A percentile compares a stretch with the other conserved stretches of the same genome.
Evolutionary conservation across 2,113 vertebrate species (phyloP).

Genomic region (Glareola pratincola): DNA sequence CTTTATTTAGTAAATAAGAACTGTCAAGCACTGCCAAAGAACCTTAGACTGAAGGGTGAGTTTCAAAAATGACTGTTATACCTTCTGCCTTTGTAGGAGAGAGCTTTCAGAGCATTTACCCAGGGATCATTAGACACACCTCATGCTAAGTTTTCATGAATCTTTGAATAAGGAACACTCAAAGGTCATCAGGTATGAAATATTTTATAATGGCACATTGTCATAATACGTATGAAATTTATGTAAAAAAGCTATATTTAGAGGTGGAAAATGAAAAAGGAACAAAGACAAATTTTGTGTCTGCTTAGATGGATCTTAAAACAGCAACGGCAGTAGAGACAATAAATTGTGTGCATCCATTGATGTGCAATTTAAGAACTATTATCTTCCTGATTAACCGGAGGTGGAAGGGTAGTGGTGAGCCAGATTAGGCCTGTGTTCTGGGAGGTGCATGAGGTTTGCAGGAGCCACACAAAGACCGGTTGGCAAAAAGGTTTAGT

Average conservation of each 20-base stretch:
- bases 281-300: not conserved
- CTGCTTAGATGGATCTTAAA: not conserved
- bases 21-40: slow-evolving; percentile 68
- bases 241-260: slow-evolving; percentile 52
- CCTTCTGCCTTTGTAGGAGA: slow-evolving; percentile 63
- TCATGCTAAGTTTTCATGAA: slow-evolving; percentile 55
- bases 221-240: slow-evolving; percentile 73
- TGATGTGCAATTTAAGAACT: not conserved
- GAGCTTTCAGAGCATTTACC: slow-evolving; percentile 70
- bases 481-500: not conserved
- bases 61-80: slow-evolving; percentile 74
- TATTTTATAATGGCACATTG: slow-evolving; percentile 73
- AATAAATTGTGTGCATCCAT: not conserved
- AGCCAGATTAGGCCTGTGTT: not conserved
- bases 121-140: slow-evolving; percentile 54
- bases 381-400: not conserved
- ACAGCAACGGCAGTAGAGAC: not conserved
- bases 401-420: not conserved
- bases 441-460: not conserved
- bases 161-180: slow-evolving; percentile 73
- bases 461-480: not conserved
- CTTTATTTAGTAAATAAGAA: slow-evolving; percentile 72
- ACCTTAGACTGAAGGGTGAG: slow-evolving; percentile 41
- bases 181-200: slow-evolving; percentile 64
- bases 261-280: not conserved